Percentiles rank a stretch among this genome's conserved stretches.
Evolutionary conservation across 2,113 vertebrate species (phyloP).

Genomic region (Micronycteris hirsuta): DNA sequence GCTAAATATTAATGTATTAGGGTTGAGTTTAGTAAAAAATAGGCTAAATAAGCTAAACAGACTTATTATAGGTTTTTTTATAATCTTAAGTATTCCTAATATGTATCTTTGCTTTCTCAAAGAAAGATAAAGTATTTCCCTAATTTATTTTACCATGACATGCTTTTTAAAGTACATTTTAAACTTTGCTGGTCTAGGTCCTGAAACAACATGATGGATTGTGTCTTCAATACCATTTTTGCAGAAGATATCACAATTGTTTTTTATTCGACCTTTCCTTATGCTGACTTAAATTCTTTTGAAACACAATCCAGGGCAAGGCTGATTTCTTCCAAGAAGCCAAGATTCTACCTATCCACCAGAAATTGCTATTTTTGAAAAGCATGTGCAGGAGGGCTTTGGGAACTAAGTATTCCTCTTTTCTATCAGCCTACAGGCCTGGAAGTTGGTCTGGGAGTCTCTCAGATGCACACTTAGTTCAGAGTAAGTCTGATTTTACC

Average conservation of each 20-base stretch:
- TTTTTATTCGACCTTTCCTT: conserved; percentile 32
- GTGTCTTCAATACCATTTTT: neutral
- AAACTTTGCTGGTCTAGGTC: neutral
- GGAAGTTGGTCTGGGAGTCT: neutral
- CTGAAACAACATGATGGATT: neutral
- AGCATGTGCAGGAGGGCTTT: neutral
- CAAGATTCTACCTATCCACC: neutral
- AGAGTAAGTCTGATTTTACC: neutral
- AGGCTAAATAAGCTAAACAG: neutral
- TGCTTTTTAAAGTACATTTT: conserved; percentile 1
- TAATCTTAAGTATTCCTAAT: neutral
- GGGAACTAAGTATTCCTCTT: neutral
- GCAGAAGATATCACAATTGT: neutral
- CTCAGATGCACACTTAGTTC: neutral
- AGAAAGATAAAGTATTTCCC: neutral
- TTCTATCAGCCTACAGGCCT: neutral
- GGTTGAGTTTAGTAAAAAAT: conserved; percentile 5
- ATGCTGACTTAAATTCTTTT: conserved; percentile 29
- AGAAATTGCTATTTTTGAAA: neutral
- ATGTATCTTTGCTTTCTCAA: conserved; percentile 4
- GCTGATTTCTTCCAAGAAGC: neutral
- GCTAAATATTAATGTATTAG: neutral
- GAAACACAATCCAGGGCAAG: neutral
- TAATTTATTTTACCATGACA: neutral
- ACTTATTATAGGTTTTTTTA: conserved; percentile 1